Conservation (phyloP, 2,888 invertebrate species). For the Philhelius pedissequus region DNA sequence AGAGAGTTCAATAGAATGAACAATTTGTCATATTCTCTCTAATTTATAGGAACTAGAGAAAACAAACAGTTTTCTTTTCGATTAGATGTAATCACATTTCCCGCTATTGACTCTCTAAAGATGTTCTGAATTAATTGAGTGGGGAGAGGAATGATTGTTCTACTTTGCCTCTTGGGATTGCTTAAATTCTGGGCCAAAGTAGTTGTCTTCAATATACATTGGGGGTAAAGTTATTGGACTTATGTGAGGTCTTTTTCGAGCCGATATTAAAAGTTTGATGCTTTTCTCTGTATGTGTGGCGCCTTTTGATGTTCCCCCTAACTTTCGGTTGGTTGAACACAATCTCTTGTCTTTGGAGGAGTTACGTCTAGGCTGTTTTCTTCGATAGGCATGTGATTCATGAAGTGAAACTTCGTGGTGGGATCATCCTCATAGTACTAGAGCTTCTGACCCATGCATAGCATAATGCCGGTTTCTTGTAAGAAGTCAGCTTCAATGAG, state of each 20-base stretch:
- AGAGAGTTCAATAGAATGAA: background rate
- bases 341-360: background rate
- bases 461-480: conserved; percentile 42
- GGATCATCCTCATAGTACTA: background rate
- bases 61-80: background rate
- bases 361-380: background rate
- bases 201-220: background rate
- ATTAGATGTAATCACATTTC: background rate
- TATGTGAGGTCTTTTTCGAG: background rate
- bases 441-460: conserved; percentile 59
- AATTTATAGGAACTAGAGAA: background rate
- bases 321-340: no score
- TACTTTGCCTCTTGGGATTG: background rate
- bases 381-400: background rate
- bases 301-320: background rate
- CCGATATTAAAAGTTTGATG: background rate
- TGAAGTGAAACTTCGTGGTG: background rate
- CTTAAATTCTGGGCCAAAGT: background rate
- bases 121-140: conserved; percentile 4
- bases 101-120: background rate
- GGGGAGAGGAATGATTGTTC: conserved; percentile 1
- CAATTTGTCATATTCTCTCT: background rate
- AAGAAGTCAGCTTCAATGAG: conserved; percentile 57
- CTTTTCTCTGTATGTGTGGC: background rate
- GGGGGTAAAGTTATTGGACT: background rate